Evolutionary conservation across 2,113 vertebrate species (phyloP).

Genomic region (Ammodytes dubius): DNA sequence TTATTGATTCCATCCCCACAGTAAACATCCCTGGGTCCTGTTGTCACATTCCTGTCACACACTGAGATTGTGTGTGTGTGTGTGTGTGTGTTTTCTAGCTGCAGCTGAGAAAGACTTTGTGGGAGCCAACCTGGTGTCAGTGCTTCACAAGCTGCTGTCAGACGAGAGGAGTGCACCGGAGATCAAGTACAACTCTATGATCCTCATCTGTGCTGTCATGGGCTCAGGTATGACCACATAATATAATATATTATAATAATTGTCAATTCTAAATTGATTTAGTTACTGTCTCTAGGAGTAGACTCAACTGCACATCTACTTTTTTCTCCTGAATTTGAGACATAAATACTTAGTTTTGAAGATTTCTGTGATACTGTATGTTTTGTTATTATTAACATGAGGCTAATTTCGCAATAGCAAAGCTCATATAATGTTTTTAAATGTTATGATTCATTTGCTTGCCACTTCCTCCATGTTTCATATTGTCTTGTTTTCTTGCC

Average conservation of each 20-base stretch:
- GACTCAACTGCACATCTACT: background rate
- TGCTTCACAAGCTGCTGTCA: conserved; percentile 94
- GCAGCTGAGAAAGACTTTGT: conserved; percentile 96
- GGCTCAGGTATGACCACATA: conserved; percentile 89
- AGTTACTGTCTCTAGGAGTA: background rate
- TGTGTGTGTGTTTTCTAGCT: conserved; percentile 75
- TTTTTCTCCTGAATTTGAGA: no score
- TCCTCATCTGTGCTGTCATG: conserved; percentile 95
- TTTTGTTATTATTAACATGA: no score
- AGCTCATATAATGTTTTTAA: no score
- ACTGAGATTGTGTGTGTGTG: background rate
- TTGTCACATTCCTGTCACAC: background rate
- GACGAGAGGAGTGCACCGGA: conserved; percentile 96
- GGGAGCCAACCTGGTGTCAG: conserved; percentile 91
- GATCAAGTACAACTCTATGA: conserved; percentile 99
- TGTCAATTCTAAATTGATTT: background rate
- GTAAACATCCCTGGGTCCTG: background rate
- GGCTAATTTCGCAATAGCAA: background rate
- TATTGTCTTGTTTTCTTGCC: no score
- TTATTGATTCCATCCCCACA: background rate
- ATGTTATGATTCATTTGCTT: no score
- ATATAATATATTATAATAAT: background rate
- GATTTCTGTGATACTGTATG: background rate
- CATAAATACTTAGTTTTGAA: background rate
- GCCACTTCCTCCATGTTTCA: no score